phyloP scores from a whole-genome alignment of 53 echinoderm and acorn worm genomes.

The Holothuria scabra region DNA sequence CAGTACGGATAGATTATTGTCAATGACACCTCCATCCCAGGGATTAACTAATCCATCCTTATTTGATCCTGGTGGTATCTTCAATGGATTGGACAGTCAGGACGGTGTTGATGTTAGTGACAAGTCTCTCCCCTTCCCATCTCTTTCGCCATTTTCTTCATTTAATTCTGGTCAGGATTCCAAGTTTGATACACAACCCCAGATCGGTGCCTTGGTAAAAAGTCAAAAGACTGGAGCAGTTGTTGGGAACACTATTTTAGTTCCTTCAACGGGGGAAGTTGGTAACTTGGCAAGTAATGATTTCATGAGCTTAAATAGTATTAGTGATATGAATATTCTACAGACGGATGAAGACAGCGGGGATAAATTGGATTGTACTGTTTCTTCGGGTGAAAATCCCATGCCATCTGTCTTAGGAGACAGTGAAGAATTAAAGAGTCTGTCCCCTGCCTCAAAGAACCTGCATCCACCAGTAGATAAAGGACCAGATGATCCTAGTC shows the following conservation, averaged over 20 bases:
- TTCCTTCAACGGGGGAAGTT: constrained; percentile 3
- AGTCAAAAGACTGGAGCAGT: constrained; percentile 30
- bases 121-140: too few relatives aligned
- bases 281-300: neutral
- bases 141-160: too few relatives aligned
- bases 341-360: constrained; percentile 12
- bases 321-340: constrained; percentile 38
- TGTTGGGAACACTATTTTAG: constrained; percentile 25
- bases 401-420: neutral
- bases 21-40: too few relatives aligned
- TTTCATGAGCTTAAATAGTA: constrained; percentile 37
- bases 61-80: neutral
- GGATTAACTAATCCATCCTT: neutral
- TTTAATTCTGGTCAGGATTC: too few relatives aligned
- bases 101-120: too few relatives aligned
- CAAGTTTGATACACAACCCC: neutral
- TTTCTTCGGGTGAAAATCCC: neutral
- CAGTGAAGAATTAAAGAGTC: neutral
- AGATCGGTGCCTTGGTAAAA: constrained; percentile 35
- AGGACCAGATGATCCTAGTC: constrained; percentile 3
- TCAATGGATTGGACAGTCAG: neutral
- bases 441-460: neutral
- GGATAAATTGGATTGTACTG: neutral
- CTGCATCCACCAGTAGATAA: neutral
- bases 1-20: too few relatives aligned